Evolutionary conservation across 30 jellyfish, hydroid and myxozoan genomes (phyloP).

Genomic region (Hydractinia symbiolongicarpus): DNA sequence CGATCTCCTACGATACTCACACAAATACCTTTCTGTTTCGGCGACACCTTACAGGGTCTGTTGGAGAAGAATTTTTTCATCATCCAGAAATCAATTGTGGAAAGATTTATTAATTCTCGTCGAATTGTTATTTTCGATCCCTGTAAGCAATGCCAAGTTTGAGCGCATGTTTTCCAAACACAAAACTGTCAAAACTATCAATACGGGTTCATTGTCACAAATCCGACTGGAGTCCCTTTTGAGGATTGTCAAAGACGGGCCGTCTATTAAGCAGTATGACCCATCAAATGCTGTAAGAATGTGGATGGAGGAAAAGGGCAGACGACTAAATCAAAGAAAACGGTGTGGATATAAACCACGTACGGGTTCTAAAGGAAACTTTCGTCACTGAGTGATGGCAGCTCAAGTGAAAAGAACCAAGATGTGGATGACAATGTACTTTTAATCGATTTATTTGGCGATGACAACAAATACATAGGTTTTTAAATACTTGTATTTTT

Average conservation of each 20-base stretch:
- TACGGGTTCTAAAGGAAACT: no score
- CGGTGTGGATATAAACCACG: no score
- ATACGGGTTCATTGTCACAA: constrained; percentile 16
- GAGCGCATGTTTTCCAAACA: constrained; percentile 18
- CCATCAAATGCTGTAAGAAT: background rate
- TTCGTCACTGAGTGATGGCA: no score
- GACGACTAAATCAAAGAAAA: no score
- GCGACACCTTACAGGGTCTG: background rate
- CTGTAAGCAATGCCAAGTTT: constrained; percentile 10
- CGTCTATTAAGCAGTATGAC: constrained; percentile 1
- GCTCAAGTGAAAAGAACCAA: no score
- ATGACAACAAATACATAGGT: no score
- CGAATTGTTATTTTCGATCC: background rate
- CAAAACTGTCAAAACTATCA: constrained; percentile 21
- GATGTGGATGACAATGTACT: no score
- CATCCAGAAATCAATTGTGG: no score
- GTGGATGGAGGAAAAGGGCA: no score
- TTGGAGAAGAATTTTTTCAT: constrained; percentile 14
- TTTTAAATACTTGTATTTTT: no score
- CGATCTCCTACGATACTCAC: constrained; percentile 9
- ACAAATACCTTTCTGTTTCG: background rate
- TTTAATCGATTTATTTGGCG: no score
- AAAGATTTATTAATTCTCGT: no score
- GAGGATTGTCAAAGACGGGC: constrained; percentile 43
- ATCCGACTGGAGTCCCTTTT: constrained; percentile 32